Evolutionary conservation across 2,113 vertebrate genomes (phyloP).

Genomic region (Xiphophorus maculatus): DNA sequence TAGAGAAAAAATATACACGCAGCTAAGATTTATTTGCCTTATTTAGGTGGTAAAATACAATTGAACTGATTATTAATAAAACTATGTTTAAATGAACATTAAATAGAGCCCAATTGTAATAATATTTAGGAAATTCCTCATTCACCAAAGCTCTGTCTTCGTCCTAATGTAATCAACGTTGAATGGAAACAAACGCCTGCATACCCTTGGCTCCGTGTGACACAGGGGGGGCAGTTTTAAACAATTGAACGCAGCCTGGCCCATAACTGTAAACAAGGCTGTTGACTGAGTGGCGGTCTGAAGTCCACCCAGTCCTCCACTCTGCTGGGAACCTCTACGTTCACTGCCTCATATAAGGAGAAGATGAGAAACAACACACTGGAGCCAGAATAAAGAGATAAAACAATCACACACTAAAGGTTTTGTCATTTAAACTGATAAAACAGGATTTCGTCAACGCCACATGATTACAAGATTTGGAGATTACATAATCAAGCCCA

Average conservation of each 20-base stretch:
- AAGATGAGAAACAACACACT: background rate
- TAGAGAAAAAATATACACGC: background rate
- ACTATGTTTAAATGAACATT: background rate
- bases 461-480: conserved; percentile 19
- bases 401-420: background rate
- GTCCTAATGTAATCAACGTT: conserved; percentile 21
- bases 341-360: background rate
- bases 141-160: conserved; percentile 24
- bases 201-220: conserved; percentile 43
- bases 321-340: conserved; percentile 36
- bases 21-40: background rate
- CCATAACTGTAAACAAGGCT: conserved; percentile 64
- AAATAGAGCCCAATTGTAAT: background rate
- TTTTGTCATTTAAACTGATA: background rate
- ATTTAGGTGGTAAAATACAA: background rate
- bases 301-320: conserved; percentile 54
- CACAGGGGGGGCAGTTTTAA: conserved; percentile 24
- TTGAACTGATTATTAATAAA: background rate
- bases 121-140: conserved; percentile 30
- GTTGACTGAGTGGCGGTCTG: conserved; percentile 60
- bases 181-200: conserved; percentile 44
- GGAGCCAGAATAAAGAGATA: background rate
- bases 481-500: conserved; percentile 42
- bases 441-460: conserved; percentile 22
- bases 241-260: conserved; percentile 59